Evolutionary conservation across 2,888 invertebrate genomes (phyloP).

Genomic region (Colletes collaris): DNA sequence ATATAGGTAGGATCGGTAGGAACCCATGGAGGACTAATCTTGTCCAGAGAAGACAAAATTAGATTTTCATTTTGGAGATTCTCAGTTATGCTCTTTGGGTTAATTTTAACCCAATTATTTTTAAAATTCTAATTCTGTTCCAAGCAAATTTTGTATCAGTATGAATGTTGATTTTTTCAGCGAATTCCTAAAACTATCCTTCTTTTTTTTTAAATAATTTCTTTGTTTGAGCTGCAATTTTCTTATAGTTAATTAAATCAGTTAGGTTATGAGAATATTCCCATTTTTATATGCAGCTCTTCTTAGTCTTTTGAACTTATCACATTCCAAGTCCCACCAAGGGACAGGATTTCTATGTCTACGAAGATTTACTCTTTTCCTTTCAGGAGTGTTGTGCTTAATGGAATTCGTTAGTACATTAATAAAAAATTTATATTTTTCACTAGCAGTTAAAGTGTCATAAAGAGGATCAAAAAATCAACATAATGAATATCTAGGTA

Average conservation of each 20-base stretch:
- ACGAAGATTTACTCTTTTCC: neutral
- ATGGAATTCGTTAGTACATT: neutral
- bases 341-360: constrained; percentile 7
- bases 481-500: neutral
- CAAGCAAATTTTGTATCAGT: constrained; percentile 3
- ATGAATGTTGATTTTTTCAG: neutral
- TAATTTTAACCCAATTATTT: constrained; percentile 11
- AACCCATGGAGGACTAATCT: constrained; percentile 12
- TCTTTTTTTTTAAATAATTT: constrained; percentile 10
- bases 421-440: constrained; percentile 13
- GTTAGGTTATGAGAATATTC: neutral
- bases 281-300: constrained; percentile 7
- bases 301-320: constrained; percentile 13
- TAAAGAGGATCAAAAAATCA: neutral
- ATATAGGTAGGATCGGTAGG: neutral
- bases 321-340: constrained; percentile 11
- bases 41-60: neutral
- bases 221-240: neutral
- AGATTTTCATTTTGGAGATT: neutral
- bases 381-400: neutral
- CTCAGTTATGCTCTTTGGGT: neutral
- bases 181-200: neutral
- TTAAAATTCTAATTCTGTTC: constrained; percentile 9
- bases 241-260: constrained; percentile 6
- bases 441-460: constrained; percentile 2